phyloP scores from a whole-genome alignment of 1,140 invertebrate species.

The Drosophila eugracilis region DNA sequence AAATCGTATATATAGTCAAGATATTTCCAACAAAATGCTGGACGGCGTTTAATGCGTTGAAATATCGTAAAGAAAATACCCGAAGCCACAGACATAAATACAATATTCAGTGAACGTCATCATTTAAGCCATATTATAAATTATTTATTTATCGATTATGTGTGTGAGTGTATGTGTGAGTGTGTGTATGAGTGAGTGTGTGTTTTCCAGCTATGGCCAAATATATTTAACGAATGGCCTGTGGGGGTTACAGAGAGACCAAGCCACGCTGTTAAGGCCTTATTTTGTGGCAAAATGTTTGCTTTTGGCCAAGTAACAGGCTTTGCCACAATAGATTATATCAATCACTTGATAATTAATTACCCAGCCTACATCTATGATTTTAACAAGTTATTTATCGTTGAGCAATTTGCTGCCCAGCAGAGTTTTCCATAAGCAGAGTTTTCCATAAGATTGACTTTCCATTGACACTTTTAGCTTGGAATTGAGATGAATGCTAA shows the following conservation, averaged over 20 bases:
- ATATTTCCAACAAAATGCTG: slow-evolving; percentile 22
- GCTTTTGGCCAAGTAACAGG: not conserved
- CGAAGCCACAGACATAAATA: slow-evolving; percentile 37
- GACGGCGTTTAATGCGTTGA: slow-evolving; percentile 22
- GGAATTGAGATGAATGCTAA: too few species aligned
- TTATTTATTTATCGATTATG: slow-evolving; percentile 56
- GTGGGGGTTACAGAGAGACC: too few species aligned
- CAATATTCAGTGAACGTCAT: slow-evolving; percentile 50
- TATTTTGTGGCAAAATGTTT: slow-evolving; percentile 5
- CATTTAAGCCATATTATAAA: slow-evolving; percentile 54
- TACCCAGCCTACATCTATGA: not conserved
- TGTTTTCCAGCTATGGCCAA: slow-evolving; percentile 24
- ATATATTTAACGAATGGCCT: slow-evolving; percentile 17
- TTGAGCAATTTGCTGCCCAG: not conserved
- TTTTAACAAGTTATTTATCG: not conserved
- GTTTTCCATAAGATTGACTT: too few species aligned
- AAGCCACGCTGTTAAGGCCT: slow-evolving; percentile 4
- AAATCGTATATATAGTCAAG: too few species aligned
- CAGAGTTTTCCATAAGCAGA: too few species aligned
- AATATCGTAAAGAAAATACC: slow-evolving; percentile 13
- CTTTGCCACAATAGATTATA: not conserved
- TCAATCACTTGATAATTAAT: slow-evolving; percentile 9
- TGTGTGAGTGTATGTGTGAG: slow-evolving; percentile 3
- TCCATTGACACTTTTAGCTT: too few species aligned
- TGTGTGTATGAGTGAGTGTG: slow-evolving; percentile 1